A percentile compares a stretch with the other conserved stretches of the same genome.
phyloP scores from a whole-genome alignment of 2,113 vertebrate genomes.

The Elaphurus davidianus region DNA sequence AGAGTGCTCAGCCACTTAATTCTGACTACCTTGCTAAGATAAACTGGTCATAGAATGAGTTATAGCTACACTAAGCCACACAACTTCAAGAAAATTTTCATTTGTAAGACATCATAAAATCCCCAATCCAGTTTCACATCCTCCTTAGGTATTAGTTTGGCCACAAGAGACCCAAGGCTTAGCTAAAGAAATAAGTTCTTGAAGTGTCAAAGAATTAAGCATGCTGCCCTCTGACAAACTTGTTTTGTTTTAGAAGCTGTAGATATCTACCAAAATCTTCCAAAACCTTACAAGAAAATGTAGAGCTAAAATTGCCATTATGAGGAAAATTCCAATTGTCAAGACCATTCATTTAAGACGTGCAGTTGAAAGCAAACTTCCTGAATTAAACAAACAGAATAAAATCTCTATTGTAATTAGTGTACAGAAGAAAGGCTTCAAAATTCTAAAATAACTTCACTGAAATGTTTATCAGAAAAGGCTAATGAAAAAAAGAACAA shows the following conservation, averaged over 20 bases:
- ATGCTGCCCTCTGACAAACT: not conserved
- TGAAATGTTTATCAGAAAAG: not conserved
- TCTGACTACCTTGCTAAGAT: not conserved
- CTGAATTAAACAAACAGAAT: not conserved
- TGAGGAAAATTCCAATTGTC: not conserved
- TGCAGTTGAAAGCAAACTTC: not conserved
- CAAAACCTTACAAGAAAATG: not conserved
- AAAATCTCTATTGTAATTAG: not conserved
- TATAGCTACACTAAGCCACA: not conserved
- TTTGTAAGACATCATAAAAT: not conserved
- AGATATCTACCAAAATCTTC: not conserved
- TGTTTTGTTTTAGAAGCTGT: not conserved
- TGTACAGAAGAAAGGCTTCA: not conserved
- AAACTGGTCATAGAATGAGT: not conserved
- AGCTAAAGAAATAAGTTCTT: not conserved
- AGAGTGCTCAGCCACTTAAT: not conserved
- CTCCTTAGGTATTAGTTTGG: not conserved
- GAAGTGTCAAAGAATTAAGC: not conserved
- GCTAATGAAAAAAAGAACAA: not conserved
- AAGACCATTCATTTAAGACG: not conserved
- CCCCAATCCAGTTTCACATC: not conserved
- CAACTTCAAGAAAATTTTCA: not conserved
- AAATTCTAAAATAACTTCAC: not conserved
- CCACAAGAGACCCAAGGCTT: not conserved
- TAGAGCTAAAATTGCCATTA: not conserved